These are phyloP conservation scores for Virgularia gustaviana DNA, from an alignment of 92 coral and sea anemone genomes.

Conservation along the genomic window DNA sequence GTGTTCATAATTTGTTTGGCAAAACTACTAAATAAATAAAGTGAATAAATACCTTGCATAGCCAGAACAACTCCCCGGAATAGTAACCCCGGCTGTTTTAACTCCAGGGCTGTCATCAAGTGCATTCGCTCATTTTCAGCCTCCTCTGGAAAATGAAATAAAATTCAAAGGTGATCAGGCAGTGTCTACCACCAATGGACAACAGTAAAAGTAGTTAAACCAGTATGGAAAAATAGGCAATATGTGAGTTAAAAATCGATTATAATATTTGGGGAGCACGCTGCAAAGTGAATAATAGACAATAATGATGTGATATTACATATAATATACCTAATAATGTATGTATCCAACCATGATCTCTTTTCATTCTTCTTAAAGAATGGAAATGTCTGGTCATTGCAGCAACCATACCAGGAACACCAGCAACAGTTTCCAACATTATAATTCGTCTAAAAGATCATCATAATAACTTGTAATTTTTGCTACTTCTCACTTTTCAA, in stretches of 20 bases:
- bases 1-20: too few relatives aligned
- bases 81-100: slow-evolving; percentile 74
- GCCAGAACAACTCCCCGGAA: slow-evolving; percentile 72
- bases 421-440: slow-evolving; percentile 96
- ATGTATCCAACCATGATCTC: slow-evolving; percentile 99
- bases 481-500: not conserved
- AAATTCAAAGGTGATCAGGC: not conserved
- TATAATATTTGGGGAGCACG: too few relatives aligned
- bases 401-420: slow-evolving; percentile 98
- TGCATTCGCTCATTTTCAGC: slow-evolving; percentile 99
- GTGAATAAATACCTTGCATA: slow-evolving; percentile 67
- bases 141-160: slow-evolving; percentile 60
- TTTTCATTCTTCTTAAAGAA: slow-evolving; percentile 74
- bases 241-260: too few relatives aligned
- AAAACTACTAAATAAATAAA: not conserved
- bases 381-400: slow-evolving; percentile 97
- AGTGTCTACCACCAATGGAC: not conserved
- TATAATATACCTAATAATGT: slow-evolving; percentile 92
- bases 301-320: too few relatives aligned
- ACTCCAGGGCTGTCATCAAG: slow-evolving; percentile 88
- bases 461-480: not conserved
- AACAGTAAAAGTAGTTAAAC: not conserved
- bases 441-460: slow-evolving; percentile 84
- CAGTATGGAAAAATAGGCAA: too few relatives aligned
- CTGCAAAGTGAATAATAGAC: too few relatives aligned